Percentiles rank a stretch among this genome's conserved stretches.
These are phyloP conservation scores for Myathropa florea DNA, from an alignment of 2,888 invertebrate genomes.

Conservation along the genomic window DNA sequence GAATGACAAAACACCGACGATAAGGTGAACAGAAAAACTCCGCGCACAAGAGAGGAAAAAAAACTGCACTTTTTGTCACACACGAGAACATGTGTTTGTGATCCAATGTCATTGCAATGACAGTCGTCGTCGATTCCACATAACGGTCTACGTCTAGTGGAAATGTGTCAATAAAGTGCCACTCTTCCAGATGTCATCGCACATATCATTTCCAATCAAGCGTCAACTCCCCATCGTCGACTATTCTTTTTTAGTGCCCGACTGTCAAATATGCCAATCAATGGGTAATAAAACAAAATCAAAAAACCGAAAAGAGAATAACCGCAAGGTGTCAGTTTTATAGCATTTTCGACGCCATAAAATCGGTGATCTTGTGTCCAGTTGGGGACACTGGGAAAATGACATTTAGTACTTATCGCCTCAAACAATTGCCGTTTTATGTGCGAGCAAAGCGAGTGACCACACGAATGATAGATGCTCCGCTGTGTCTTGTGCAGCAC, in stretches of 20 bases:
- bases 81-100: background rate
- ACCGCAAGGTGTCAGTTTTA: background rate
- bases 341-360: background rate
- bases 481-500: background rate
- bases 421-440: background rate
- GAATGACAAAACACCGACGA: background rate
- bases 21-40: background rate
- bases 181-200: background rate
- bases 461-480: background rate
- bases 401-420: background rate
- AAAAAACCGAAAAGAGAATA: background rate
- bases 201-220: background rate
- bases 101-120: background rate
- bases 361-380: background rate
- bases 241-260: no score
- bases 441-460: background rate
- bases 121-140: background rate
- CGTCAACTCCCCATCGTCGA: background rate
- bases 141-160: background rate
- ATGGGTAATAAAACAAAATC: background rate
- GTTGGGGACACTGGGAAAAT: no score
- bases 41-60: background rate
- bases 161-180: background rate
- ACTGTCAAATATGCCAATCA: background rate
- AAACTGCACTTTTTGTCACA: background rate